Percentiles rank a stretch among this genome's conserved stretches.
Conservation (phyloP, 2,113 vertebrate species). For the Vicugna pacos region DNA sequence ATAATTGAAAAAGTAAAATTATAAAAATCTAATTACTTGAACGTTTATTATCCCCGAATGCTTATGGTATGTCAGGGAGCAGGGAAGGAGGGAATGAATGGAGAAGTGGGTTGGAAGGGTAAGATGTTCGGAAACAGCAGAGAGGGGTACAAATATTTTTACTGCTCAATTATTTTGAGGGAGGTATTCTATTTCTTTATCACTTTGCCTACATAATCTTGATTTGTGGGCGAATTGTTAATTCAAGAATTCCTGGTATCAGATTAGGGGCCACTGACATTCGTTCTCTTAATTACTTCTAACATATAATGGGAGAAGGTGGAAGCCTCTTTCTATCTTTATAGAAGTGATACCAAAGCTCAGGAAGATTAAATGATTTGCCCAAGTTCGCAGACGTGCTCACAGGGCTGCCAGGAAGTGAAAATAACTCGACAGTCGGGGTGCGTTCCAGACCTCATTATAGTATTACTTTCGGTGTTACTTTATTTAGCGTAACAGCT, state of each 20-base stretch:
- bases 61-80: neutral
- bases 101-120: neutral
- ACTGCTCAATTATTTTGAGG: neutral
- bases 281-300: neutral
- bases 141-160: too few species aligned
- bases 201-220: neutral
- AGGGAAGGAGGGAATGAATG: neutral
- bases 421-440: neutral
- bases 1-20: conserved; percentile 18
- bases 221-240: neutral
- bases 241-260: neutral
- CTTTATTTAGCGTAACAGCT: neutral
- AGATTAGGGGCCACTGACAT: neutral
- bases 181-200: neutral
- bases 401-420: neutral
- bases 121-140: neutral
- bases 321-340: neutral
- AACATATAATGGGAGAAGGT: neutral
- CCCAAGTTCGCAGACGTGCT: neutral
- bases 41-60: neutral
- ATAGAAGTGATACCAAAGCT: neutral
- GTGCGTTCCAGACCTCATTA: neutral
- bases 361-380: neutral
- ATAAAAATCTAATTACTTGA: neutral
- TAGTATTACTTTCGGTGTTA: neutral